These are phyloP conservation scores for Laterallus jamaicensis DNA, from an alignment of 2,113 vertebrate species.

Conservation along the genomic window DNA sequence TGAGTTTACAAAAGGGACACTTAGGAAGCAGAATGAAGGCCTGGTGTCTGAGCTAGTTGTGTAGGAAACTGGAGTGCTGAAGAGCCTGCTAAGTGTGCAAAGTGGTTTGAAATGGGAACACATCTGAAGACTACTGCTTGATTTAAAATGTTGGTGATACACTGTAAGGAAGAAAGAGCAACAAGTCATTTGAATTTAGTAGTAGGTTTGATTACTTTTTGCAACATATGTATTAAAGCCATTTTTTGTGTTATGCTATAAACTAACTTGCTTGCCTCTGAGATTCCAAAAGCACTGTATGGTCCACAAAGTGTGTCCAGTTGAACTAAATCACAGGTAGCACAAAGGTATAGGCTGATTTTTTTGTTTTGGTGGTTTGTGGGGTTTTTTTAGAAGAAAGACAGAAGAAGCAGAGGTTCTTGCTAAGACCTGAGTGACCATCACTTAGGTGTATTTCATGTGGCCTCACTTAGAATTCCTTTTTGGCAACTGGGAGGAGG, in stretches of 20 bases:
- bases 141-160: not conserved
- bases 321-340: not conserved
- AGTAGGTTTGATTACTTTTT: not conserved
- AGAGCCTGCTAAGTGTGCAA: not conserved
- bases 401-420: not conserved
- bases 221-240: not conserved
- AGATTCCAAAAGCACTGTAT: not conserved
- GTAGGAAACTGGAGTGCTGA: not conserved
- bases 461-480: not conserved
- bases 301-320: too few species aligned
- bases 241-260: not conserved
- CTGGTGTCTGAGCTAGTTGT: not conserved
- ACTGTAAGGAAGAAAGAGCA: not conserved
- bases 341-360: not conserved
- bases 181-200: not conserved
- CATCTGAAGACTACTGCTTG: not conserved
- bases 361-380: not conserved
- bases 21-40: not conserved
- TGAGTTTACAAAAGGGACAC: not conserved
- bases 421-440: not conserved
- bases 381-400: not conserved
- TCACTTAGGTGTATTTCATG: not conserved
- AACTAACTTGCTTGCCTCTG: not conserved
- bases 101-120: not conserved
- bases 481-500: not conserved